phyloP scores from a whole-genome alignment of 2,113 vertebrate species.

The Delphinus delphis region DNA sequence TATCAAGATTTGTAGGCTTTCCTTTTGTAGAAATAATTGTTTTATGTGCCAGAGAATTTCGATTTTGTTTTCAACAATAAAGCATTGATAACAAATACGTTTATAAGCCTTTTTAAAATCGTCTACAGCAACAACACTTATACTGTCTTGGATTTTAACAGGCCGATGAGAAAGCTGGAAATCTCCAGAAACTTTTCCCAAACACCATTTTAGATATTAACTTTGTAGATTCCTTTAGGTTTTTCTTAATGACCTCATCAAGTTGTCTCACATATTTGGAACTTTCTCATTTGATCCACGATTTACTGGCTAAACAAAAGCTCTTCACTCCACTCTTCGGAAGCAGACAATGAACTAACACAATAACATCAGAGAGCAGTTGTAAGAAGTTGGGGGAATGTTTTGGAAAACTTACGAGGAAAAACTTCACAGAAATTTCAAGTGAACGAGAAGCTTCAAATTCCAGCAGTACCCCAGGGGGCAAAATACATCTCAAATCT shows the following conservation, averaged over 20 bases:
- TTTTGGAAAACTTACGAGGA: not conserved
- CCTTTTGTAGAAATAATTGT: slow-evolving; percentile 93
- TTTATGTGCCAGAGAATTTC: slow-evolving; percentile 92
- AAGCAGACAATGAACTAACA: not conserved
- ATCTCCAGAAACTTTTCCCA: not conserved
- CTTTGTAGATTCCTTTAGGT: not conserved
- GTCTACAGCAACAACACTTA: not conserved
- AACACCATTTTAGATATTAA: not conserved
- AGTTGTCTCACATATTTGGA: not conserved
- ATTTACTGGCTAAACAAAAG: slow-evolving; percentile 12
- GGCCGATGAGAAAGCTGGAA: not conserved
- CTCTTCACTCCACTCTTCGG: not conserved
- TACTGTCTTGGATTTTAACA: not conserved
- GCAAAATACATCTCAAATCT: not conserved
- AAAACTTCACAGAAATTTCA: slow-evolving; percentile 51
- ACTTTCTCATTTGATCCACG: not conserved
- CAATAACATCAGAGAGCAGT: not conserved
- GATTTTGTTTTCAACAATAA: slow-evolving; percentile 94
- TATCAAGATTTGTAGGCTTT: slow-evolving; percentile 96
- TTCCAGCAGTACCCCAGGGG: not conserved
- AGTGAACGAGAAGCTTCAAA: slow-evolving; percentile 33
- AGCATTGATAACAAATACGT: slow-evolving; percentile 87
- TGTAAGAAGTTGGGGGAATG: not conserved
- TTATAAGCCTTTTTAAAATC: slow-evolving; percentile 56
- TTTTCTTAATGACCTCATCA: not conserved